These are phyloP conservation scores for Helicoverpa armigera DNA, from an alignment of 1,140 invertebrate species.

Conservation along the genomic window DNA sequence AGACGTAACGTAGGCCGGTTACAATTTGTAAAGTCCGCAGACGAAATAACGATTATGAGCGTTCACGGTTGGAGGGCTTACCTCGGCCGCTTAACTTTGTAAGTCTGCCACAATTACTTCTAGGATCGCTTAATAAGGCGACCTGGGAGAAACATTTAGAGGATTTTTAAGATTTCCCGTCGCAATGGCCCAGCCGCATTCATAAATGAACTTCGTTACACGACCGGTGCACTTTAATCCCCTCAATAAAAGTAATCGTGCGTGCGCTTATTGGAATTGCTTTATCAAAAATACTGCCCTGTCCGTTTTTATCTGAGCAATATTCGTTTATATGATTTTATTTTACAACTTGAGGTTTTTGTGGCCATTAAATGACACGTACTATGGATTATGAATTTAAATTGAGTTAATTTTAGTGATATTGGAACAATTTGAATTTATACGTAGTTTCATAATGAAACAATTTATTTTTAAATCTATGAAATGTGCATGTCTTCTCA, in stretches of 20 bases:
- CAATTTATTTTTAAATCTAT: not conserved
- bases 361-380: constrained; percentile 21
- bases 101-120: constrained; percentile 84
- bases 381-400: constrained; percentile 13
- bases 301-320: constrained; percentile 51
- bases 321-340: constrained; percentile 47
- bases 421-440: not conserved
- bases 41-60: constrained; percentile 85
- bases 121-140: constrained; percentile 79
- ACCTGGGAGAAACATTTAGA: constrained; percentile 68
- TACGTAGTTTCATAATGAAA: too few species aligned
- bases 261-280: constrained; percentile 73
- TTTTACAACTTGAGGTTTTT: constrained; percentile 49
- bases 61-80: constrained; percentile 69
- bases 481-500: not conserved
- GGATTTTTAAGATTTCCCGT: constrained; percentile 75
- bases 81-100: constrained; percentile 80
- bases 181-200: constrained; percentile 61
- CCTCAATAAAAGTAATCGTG: constrained; percentile 75
- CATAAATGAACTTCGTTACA: constrained; percentile 69
- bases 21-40: constrained; percentile 83
- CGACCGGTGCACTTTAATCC: constrained; percentile 72
- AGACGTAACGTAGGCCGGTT: constrained; percentile 55
- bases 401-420: not conserved
- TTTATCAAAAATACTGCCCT: constrained; percentile 62